phyloP scores from a whole-genome alignment of 2,113 vertebrate species.

The Polyodon spathula region DNA sequence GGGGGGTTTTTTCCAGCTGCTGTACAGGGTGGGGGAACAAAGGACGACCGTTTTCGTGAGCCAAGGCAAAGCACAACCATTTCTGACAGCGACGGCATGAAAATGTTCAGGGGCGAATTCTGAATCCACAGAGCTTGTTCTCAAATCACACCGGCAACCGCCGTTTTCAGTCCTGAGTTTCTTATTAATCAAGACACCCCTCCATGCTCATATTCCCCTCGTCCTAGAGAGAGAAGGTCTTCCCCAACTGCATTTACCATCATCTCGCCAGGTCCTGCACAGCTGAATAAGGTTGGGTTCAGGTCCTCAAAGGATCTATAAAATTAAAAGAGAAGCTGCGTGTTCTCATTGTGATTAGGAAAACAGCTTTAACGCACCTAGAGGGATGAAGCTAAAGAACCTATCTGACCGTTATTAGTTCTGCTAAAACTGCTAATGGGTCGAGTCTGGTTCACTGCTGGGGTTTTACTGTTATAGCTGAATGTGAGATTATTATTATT shows the following conservation, averaged over 20 bases:
- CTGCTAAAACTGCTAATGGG: slow-evolving; percentile 16
- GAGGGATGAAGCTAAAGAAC: slow-evolving; percentile 26
- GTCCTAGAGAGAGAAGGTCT: slow-evolving; percentile 48
- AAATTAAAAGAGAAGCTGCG: slow-evolving; percentile 26
- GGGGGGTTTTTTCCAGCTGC: slow-evolving; percentile 18
- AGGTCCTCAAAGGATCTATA: slow-evolving; percentile 24
- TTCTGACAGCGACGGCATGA: not conserved
- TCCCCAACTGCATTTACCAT: slow-evolving; percentile 43
- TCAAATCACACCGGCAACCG: not conserved
- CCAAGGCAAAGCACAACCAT: not conserved
- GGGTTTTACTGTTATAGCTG: slow-evolving; percentile 33
- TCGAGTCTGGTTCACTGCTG: slow-evolving; percentile 32
- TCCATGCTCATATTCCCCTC: slow-evolving; percentile 33
- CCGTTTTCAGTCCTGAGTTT: not conserved
- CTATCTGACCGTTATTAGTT: slow-evolving; percentile 11
- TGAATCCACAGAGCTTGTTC: not conserved
- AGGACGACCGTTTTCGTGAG: slow-evolving; percentile 11
- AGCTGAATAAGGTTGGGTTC: slow-evolving; percentile 32
- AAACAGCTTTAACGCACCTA: not conserved
- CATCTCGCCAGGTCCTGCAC: slow-evolving; percentile 42
- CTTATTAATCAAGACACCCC: slow-evolving; percentile 1
- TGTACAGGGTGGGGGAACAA: slow-evolving; percentile 1
- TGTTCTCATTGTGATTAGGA: not conserved
- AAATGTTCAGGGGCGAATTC: not conserved
- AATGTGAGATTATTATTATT: not conserved